Conservation (phyloP, 2,113 vertebrate genomes). For the Bucco capensis region DNA sequence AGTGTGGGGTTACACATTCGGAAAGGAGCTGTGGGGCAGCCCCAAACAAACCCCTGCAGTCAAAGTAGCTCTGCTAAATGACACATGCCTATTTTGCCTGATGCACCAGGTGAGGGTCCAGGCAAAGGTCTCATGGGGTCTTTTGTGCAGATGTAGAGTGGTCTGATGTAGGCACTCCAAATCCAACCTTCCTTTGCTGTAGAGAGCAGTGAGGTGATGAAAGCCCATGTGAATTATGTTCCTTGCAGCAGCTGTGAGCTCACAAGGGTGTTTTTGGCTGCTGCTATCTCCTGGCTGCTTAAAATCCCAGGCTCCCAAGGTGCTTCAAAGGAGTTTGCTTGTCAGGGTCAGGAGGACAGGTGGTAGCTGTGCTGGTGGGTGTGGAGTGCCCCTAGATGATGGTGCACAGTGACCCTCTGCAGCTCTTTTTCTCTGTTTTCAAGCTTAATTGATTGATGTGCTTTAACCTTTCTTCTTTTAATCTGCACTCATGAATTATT, state of each 20-base stretch:
- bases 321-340: not conserved
- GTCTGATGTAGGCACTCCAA: not conserved
- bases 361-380: not conserved
- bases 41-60: not conserved
- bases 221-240: not conserved
- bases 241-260: not conserved
- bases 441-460: not conserved
- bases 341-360: not conserved
- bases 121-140: not conserved
- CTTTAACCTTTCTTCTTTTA: not conserved
- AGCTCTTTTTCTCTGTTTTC: not conserved
- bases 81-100: rapidly evolving
- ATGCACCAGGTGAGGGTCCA: rapidly evolving
- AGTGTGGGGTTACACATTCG: rapidly evolving
- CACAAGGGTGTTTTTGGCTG: not conserved
- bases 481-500: not conserved
- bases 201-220: not conserved
- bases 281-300: not conserved
- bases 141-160: not conserved
- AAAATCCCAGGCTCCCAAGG: not conserved
- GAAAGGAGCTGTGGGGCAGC: too few species aligned
- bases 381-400: not conserved
- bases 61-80: not conserved
- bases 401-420: not conserved
- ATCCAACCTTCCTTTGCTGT: not conserved